Conservation (phyloP, 2,113 vertebrate genomes). For the Cathartes aura region DNA sequence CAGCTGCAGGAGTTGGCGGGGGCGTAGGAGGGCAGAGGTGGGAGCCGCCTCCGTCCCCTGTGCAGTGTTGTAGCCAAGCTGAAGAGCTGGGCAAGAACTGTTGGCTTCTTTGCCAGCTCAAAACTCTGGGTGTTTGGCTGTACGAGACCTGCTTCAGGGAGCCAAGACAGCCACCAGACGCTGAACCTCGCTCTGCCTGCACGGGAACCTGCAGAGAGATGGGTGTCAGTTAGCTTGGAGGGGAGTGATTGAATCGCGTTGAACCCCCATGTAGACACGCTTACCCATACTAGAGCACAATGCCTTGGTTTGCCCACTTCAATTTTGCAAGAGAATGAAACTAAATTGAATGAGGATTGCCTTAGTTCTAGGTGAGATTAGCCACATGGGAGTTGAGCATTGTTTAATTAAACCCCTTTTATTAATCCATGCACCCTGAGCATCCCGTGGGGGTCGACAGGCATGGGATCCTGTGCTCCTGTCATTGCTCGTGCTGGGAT, state of each 20-base stretch:
- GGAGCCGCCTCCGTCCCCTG: neutral
- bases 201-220: neutral
- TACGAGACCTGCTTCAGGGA: neutral
- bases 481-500: neutral
- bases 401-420: conserved; percentile 32
- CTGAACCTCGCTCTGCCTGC: neutral
- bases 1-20: neutral
- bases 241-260: fast-evolving
- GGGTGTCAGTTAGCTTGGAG: neutral
- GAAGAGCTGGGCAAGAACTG: neutral
- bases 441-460: neutral
- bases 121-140: neutral
- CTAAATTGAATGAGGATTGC: neutral
- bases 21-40: neutral
- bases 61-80: neutral
- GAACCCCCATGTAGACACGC: fast-evolving
- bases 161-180: neutral
- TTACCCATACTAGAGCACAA: neutral
- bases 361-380: neutral
- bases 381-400: neutral
- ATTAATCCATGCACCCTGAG: neutral
- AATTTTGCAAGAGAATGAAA: neutral
- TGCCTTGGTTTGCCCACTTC: neutral
- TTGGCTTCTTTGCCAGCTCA: neutral
- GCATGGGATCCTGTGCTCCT: neutral